Conservation (phyloP, 2,888 invertebrate genomes). For the Quadroppia sp. region DNA sequence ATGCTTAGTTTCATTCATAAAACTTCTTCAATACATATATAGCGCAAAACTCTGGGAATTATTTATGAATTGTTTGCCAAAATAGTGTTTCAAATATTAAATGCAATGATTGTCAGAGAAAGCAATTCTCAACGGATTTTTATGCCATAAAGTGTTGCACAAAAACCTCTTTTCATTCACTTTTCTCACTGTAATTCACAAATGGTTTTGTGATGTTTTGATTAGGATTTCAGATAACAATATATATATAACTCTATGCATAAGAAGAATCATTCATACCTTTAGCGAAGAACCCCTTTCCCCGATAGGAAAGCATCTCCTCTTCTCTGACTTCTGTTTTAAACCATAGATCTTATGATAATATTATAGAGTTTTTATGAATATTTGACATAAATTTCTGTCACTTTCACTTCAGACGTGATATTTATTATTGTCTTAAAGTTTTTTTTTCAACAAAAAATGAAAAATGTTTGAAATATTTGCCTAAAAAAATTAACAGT, state of each 20-base stretch:
- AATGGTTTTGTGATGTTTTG: not conserved
- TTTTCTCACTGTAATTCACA: not conserved
- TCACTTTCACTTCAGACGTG: no score
- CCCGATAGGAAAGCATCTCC: no score
- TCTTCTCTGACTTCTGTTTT: no score
- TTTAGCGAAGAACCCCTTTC: no score
- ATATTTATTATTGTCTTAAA: no score
- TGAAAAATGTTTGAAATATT: no score
- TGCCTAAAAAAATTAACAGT: no score
- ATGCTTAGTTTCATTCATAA: conserved; percentile 27
- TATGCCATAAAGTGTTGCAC: conserved; percentile 29
- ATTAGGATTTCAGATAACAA: no score
- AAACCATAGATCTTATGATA: no score
- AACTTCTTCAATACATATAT: conserved; percentile 14
- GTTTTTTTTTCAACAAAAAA: no score
- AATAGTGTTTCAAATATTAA: conserved; percentile 18
- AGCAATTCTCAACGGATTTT: conserved; percentile 17
- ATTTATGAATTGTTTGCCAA: conserved; percentile 23
- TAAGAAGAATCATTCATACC: not conserved
- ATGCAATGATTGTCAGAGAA: conserved; percentile 24
- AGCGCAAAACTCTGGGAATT: conserved; percentile 7
- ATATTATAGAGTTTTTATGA: no score
- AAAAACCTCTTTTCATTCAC: conserved; percentile 12
- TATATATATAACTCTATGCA: not conserved
- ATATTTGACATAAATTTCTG: no score